Evolutionary conservation across 1,140 invertebrate genomes (phyloP), one percentile per base, ranked within the genome.

Genomic region (Ericerus pela): DNA sequence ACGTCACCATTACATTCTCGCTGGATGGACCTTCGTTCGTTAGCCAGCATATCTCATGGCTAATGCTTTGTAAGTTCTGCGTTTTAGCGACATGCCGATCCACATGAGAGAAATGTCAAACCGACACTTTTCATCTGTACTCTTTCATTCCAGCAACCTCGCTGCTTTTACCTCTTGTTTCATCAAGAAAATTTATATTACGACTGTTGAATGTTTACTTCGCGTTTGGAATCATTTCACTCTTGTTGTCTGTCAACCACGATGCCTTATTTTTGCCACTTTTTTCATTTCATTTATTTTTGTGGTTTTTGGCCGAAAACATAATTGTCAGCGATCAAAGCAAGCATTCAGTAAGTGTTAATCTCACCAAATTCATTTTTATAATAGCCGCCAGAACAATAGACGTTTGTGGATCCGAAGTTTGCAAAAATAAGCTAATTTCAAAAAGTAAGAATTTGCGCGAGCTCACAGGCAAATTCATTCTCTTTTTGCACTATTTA

Each of bases 191-290:
- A 27, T 31, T 74, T n/a, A 30, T 66, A 11, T 53, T 62, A 3
- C 64, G 75, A 51, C 62, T 77, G 5, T 41, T 73, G 14, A 67
- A 66, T 51, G 66, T 78, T 4, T 65, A 62, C 20, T 59, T 73
- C 5, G 63, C 70, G 16, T 67, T 80, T 37, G 62, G 70, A 6
- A 62, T 73, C 8, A 67, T 72, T 0, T 79, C 74, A 62, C 60
- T 74, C 0, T 67, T 80, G 5, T 62, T 80, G n/a, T 74, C 73
- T 55, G 69, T 76, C 2, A 67, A 73, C 59, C 69, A 78, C 64
- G 76, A 79, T 63, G 69, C 66, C 6, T 59, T 79, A 22, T 79
- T 79, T 61, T 61, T 75, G 33, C 60, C 75, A 10, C 58, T 62
- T 24, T 62, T 79, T 10, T 66, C 66, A 53, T 38, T 62, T 16